phyloP scores from a whole-genome alignment of 2,113 vertebrate species.

The Dryoscopus gambensis region DNA sequence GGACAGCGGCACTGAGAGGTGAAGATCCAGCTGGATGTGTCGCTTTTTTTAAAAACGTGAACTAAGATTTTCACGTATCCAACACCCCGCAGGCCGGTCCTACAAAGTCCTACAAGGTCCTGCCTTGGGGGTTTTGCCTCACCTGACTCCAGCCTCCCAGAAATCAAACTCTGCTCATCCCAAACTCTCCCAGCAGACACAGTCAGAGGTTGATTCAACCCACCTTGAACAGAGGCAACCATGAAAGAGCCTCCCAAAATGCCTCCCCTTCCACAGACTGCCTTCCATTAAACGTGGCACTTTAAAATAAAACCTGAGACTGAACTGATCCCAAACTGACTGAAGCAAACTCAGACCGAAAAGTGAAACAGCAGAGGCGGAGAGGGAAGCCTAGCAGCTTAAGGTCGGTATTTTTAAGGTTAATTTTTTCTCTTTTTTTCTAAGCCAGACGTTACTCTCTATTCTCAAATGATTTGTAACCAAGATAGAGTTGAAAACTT shows the following conservation, averaged over 20 bases:
- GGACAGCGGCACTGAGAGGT: neutral
- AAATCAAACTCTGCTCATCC: neutral
- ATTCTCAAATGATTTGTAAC: neutral
- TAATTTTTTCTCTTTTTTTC: neutral
- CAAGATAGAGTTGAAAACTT: neutral
- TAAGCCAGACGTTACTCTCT: neutral
- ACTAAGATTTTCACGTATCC: neutral
- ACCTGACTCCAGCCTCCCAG: neutral
- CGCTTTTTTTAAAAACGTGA: fast-evolving
- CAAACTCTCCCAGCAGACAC: neutral
- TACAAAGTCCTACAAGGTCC: neutral
- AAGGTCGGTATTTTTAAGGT: neutral
- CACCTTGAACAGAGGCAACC: fast-evolving
- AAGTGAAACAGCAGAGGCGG: neutral
- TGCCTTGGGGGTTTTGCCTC: neutral
- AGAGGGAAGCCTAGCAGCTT: neutral
- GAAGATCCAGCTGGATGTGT: neutral
- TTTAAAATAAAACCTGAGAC: neutral
- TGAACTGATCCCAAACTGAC: neutral
- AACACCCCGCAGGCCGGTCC: neutral
- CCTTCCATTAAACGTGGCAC: neutral
- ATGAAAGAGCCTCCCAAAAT: neutral
- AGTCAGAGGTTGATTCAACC: neutral
- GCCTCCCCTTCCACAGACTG: neutral
- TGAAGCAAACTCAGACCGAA: neutral